Evolutionary conservation across 1,140 invertebrate genomes (phyloP).

Genomic region (Physella acuta): DNA sequence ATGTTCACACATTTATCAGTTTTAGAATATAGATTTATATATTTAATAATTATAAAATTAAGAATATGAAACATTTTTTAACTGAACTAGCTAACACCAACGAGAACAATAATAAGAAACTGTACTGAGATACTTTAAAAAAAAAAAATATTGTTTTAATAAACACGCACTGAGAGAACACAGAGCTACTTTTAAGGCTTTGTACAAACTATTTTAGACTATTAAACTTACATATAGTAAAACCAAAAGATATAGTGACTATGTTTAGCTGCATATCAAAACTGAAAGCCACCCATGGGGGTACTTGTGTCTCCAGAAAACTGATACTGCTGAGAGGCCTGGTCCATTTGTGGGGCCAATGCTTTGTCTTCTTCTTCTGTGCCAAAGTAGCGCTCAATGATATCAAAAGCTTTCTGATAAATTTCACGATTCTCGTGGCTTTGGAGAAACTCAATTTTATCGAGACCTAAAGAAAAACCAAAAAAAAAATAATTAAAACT

Average conservation of each 20-base stretch:
- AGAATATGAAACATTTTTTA: slow-evolving; percentile 6
- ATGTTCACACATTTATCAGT: too few species aligned
- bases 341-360: slow-evolving; percentile 77
- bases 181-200: slow-evolving; percentile 1
- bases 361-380: slow-evolving; percentile 77
- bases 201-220: neutral
- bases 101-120: slow-evolving; percentile 8
- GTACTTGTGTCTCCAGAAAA: slow-evolving; percentile 54
- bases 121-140: too few species aligned
- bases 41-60: too few species aligned
- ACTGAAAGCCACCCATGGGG: slow-evolving; percentile 53
- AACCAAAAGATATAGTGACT: neutral
- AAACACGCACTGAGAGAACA: slow-evolving; percentile 11
- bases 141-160: neutral
- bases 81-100: slow-evolving; percentile 5
- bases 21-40: too few species aligned
- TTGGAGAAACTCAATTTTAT: slow-evolving; percentile 94
- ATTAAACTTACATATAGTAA: neutral
- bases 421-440: slow-evolving; percentile 97
- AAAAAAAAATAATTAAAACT: neutral
- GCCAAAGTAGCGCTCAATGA: slow-evolving; percentile 97
- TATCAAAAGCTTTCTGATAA: slow-evolving; percentile 95
- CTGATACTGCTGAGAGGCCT: slow-evolving; percentile 71
- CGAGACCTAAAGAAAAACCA: slow-evolving; percentile 68
- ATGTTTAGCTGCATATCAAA: slow-evolving; percentile 35